Base-by-base conservation (phyloP, 1,140 invertebrate species). In the Brevipalpus yothersi region DNA sequence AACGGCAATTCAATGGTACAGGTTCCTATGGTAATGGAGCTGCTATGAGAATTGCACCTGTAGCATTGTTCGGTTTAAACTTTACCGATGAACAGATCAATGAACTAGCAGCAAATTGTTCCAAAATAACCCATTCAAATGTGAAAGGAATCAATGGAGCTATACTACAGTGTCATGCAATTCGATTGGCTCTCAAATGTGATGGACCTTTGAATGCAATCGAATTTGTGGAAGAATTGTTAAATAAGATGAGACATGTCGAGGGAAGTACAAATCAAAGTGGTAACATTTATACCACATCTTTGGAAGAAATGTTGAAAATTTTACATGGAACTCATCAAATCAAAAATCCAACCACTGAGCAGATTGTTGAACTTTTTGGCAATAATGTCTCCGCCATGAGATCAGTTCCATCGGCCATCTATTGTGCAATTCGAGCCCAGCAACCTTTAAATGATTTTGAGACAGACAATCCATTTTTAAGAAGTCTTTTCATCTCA, bases 11-110 rank as follows among this genome's bases (percentile, higher is more conserved):
- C 72, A 68, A 76, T 66, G 82, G 82, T 15, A 61, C 66, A 60
- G 83, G 83, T 4, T 84, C 82, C 8, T 82, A 76, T 75, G 84
- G 83, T 19, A 86, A 85, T 72, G 83, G 83, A 15, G 73, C 63
- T 53, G 81, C 82, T 1, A 86, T 86, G 82, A 75, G 83, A 67
- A 75, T 84, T 39, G 69, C 79, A 13, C 83, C 83, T n/a, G 69
- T 81, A 57, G 74, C 80, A 11, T 68, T 87, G 13, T 82, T 79
- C 70, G 77, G 71, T 61, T 71, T 76, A 60, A 62, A 59, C 58
- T 67, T 75, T n/a, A 19, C 60, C 13, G 51, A 59, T 23, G 60
- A 63, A 12, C 53, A 65, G 13, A 10, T 59, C 15, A 49, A 56
- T 39, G 56, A 62, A 47, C 11, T 61, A 19, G 74, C 75, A 0